These are phyloP conservation scores for Yponomeuta cagnagella DNA, from an alignment of 2,888 invertebrate genomes.

Conservation along the genomic window DNA sequence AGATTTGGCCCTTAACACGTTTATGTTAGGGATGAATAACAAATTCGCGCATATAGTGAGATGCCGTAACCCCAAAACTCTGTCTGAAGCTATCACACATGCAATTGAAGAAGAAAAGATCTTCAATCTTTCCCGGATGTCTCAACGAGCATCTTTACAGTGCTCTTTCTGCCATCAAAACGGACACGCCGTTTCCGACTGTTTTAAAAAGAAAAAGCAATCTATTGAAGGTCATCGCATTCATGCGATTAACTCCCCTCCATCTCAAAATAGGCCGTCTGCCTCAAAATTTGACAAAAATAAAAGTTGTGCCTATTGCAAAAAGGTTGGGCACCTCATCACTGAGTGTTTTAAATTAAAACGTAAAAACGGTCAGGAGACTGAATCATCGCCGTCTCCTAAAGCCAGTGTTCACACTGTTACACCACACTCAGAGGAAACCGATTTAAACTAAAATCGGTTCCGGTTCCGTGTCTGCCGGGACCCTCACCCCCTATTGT, in stretches of 20 bases:
- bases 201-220: background rate
- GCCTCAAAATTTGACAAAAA: background rate
- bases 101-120: slow-evolving; percentile 7
- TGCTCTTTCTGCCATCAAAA: background rate
- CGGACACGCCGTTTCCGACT: background rate
- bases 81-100: background rate
- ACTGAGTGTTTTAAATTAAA: too few species aligned
- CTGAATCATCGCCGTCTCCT: background rate
- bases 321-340: background rate
- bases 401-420: background rate
- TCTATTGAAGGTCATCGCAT: background rate
- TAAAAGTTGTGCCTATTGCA: background rate
- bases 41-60: background rate
- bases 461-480: too few species aligned
- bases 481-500: too few species aligned
- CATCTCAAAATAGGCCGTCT: background rate
- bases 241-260: too few species aligned
- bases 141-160: background rate
- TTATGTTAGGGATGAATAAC: background rate
- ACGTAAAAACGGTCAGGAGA: background rate
- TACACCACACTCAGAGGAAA: too few species aligned
- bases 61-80: background rate
- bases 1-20: slow-evolving; percentile 3
- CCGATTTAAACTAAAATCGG: too few species aligned
- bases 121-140: background rate